Conservation (phyloP, 2,888 invertebrate species). For the Cataglyphis cursor region DNA sequence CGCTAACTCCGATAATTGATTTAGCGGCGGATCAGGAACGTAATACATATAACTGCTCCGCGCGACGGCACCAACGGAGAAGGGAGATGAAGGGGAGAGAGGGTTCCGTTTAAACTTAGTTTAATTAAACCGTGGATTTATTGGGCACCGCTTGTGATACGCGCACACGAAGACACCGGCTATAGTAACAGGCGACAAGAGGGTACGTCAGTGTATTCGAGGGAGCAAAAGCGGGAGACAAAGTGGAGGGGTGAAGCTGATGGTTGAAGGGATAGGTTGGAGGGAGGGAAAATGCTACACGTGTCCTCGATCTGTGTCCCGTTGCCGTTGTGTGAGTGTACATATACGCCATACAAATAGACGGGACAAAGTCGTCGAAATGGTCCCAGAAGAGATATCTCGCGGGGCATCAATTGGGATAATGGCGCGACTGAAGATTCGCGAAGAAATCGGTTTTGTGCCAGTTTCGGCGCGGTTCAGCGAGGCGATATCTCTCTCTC, state of each 20-base stretch:
- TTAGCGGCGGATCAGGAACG: slow-evolving; percentile 83
- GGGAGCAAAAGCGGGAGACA: not conserved
- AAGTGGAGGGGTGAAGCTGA: slow-evolving; percentile 48
- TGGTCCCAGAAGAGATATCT: slow-evolving; percentile 72
- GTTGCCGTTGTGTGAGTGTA: slow-evolving; percentile 14
- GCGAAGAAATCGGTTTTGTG: slow-evolving; percentile 66
- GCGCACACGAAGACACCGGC: slow-evolving; percentile 69
- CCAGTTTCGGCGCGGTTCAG: not conserved
- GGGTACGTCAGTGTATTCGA: slow-evolving; percentile 54
- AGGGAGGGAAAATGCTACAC: slow-evolving; percentile 38
- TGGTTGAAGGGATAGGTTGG: not conserved
- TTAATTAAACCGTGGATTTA: slow-evolving; percentile 86
- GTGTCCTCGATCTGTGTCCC: slow-evolving; percentile 40
- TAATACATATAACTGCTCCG: slow-evolving; percentile 83
- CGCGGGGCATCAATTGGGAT: slow-evolving; percentile 75
- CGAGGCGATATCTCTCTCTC: slow-evolving; percentile 2
- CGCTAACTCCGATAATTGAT: slow-evolving; percentile 84
- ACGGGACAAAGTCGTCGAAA: slow-evolving; percentile 67
- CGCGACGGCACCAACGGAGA: slow-evolving; percentile 64
- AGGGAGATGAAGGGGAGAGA: not conserved
- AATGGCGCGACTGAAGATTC: slow-evolving; percentile 72
- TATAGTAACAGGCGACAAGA: slow-evolving; percentile 64
- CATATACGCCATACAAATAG: slow-evolving; percentile 3
- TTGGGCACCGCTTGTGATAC: slow-evolving; percentile 79
- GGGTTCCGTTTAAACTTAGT: slow-evolving; percentile 84